Evolutionary conservation across 2,797 vertebrate species (phyloP).

Genomic region (Perodicticus potto): DNA sequence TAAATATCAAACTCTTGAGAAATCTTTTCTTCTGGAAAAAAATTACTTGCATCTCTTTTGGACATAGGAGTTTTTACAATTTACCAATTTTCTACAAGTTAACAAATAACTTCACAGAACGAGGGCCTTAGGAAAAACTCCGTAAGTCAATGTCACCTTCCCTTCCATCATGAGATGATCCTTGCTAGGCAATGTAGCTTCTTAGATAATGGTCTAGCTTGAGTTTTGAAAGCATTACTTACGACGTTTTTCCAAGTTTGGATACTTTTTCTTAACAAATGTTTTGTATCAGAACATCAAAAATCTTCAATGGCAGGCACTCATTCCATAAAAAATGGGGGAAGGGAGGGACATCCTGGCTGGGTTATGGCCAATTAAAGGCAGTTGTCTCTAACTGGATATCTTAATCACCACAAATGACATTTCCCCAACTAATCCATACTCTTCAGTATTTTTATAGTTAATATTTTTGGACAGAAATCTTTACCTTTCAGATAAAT

Average conservation of each 20-base stretch:
- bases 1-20: background rate
- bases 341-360: no score
- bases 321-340: background rate
- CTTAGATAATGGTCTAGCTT: background rate
- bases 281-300: background rate
- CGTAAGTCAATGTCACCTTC: background rate
- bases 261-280: constrained; percentile 1
- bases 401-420: background rate
- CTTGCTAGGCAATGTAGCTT: background rate
- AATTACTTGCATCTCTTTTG: background rate
- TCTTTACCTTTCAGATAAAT: background rate
- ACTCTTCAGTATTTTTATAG: background rate
- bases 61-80: background rate
- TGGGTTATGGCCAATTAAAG: background rate
- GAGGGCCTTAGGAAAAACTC: background rate
- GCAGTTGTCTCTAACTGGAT: background rate
- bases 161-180: background rate
- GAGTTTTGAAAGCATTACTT: background rate
- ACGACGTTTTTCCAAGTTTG: background rate
- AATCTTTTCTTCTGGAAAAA: constrained; percentile 47
- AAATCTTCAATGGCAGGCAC: background rate
- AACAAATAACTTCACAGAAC: background rate
- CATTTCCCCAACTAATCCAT: background rate
- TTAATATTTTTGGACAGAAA: constrained; percentile 24
- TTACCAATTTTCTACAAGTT: background rate